Conservation (phyloP, 2,113 vertebrate species). For the Haliaeetus leucogaster region DNA sequence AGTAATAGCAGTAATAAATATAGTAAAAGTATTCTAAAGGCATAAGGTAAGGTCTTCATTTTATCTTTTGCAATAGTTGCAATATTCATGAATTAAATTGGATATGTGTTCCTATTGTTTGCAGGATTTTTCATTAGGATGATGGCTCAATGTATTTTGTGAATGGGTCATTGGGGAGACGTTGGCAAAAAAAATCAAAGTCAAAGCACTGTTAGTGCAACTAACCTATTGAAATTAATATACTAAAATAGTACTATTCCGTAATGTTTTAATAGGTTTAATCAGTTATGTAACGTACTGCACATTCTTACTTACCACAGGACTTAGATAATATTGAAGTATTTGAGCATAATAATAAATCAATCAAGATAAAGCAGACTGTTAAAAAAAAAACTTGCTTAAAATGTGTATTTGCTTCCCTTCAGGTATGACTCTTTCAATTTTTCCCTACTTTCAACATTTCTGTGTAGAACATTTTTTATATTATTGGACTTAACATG, state of each 20-base stretch:
- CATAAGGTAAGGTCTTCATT: background rate
- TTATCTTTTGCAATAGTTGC: background rate
- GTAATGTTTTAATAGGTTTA: background rate
- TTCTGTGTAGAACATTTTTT: background rate
- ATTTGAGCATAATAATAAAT: background rate
- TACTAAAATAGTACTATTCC: background rate
- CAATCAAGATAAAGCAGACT: background rate
- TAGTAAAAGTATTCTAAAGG: background rate
- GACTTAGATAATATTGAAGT: background rate
- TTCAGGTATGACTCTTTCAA: background rate
- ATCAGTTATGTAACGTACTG: background rate
- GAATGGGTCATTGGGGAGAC: background rate
- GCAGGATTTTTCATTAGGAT: background rate
- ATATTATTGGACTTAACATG: background rate
- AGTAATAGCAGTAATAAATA: conserved; percentile 1
- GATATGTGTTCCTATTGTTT: background rate
- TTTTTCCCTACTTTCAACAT: background rate
- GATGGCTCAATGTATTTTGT: background rate
- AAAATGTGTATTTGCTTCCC: background rate
- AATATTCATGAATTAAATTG: background rate
- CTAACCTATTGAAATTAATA: background rate
- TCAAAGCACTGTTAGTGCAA: background rate
- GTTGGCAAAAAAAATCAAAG: background rate
- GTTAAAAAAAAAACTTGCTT: background rate
- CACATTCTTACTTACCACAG: background rate